Base-by-base conservation (phyloP, 2,888 invertebrate species). In the Hydroisotoma schaefferi region DNA sequence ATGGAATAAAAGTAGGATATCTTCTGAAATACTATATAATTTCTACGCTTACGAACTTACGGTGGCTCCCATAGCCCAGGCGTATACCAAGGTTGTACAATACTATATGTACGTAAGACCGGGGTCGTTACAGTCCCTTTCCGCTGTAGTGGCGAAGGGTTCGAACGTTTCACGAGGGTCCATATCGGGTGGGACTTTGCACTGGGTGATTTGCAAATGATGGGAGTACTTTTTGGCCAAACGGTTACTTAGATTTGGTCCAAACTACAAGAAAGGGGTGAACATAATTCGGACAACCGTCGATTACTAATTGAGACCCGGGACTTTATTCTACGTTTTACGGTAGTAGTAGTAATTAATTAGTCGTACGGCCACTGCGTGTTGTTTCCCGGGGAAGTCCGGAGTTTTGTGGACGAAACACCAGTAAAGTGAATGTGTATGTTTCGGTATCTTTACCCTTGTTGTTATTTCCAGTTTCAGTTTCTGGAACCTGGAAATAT, bases 121-220 rank as follows among this genome's bases (percentile, higher is more conserved):
- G 8, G 29, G 52, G 6, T 47, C 48, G n/a, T 54, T 48, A 22
- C 59, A 59, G 22, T 59, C 54, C 4, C 33, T 27, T 2, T 54
- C 59, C 15, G 54, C 59, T 37, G 40, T 46, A 15, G 15, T 28
- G 1, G 48, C 38, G 27, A 44, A 59, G 8, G 18, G 6, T 25
- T 59, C 27, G n/a, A 59, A 59, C 37, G 54, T 48, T 20, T 46
- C 48, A 27, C 48, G 33, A 40, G 40, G 40, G n/a, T 40, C 40
- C 20, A 18, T 5, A 4, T 20, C 40, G 5, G 15, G n/a, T 4
- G 40, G 40, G n/a, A 20, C 40, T 15, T 5, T 40, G 40, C 40
- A 40, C 20, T 10, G 5, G 40, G 5, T 18, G 40, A 40, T 18
- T 10, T 4, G 5, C 3, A 40, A 15, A 40, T 40, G 40, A 20